phyloP scores from a whole-genome alignment of 2,797 vertebrate species.

The Bovichtus diacanthus region DNA sequence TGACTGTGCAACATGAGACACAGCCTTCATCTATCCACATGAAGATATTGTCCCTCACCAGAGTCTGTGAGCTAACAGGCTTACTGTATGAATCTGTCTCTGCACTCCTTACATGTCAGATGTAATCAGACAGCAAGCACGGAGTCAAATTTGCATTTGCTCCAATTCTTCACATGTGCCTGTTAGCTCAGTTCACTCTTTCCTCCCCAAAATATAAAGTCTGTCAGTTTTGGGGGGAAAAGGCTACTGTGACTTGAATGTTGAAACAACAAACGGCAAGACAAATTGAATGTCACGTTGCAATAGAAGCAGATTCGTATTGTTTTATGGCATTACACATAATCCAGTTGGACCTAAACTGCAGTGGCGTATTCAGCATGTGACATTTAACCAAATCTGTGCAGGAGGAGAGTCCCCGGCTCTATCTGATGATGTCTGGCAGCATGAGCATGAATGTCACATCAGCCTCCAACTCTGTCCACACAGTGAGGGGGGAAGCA shows the following conservation, averaged over 20 bases:
- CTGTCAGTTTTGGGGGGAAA: not conserved
- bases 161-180: conserved; percentile 63
- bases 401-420: conserved; percentile 20
- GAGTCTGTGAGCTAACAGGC: conserved; percentile 31
- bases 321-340: conserved; percentile 24
- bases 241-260: not conserved
- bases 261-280: conserved; percentile 8
- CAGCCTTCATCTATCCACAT: not conserved
- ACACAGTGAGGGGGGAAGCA: not conserved
- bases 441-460: conserved; percentile 47
- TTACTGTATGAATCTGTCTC: conserved; percentile 39
- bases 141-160: conserved; percentile 75
- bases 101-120: conserved; percentile 47
- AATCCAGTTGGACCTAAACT: conserved; percentile 55
- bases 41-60: conserved; percentile 9
- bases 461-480: conserved; percentile 24
- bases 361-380: conserved; percentile 29
- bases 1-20: conserved; percentile 7
- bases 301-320: conserved; percentile 15
- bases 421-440: conserved; percentile 48
- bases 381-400: conserved; percentile 66
- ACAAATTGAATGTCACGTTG: conserved; percentile 18
- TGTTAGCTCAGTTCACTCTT: conserved; percentile 36
- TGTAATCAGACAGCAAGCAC: conserved; percentile 55
- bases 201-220: conserved; percentile 35